Evolutionary conservation across 2,888 invertebrate species (phyloP), one percentile per base, ranked within the genome.

Genomic region (Cryptosula pallasiana): DNA sequence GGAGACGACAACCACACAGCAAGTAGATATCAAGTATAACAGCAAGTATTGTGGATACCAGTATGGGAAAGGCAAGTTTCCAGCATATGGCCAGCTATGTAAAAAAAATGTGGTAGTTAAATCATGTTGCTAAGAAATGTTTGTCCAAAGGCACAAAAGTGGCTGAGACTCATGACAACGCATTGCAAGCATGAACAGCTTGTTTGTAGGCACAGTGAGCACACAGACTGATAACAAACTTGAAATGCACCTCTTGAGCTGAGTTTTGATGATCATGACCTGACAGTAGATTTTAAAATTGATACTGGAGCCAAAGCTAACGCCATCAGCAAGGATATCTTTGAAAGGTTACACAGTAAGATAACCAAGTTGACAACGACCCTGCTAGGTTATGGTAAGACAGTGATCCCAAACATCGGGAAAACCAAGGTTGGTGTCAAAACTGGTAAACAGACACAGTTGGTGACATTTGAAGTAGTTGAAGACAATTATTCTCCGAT

Each of bases 381-480:
- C 45, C 20, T 45, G 20, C 45, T 45, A 20, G 45, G 45, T 45
- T 45, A 45, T 45, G 20, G 45, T 20, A 45, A 45, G 45, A 45
- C 45, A 45, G 45, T 45, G 45, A 45, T 45, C 20, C 45, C 45
- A 45, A 5, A 45, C 20, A 20, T 20, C 20, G 45, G 45, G 5
- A 45, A 45, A 45, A 45, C 9, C 9, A 13, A 45, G 45, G 45
- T 45, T 45, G 20, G 9, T 45, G 45, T 45, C 9, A 45, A 20
- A 13, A 45, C 45, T 13, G 45, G 45, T 27, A 0, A 32, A 23
- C 57, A 25, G 25, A 1, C 35, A 9, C 20, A 71, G 35, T 2
- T 2, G 1, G 34, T 72, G 25, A 29, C 25, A 27, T 72, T 73
- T 27, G 72, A 73, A 9, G 55, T 73, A 1, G 71, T 58, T 25